Percentiles rank a stretch among this genome's conserved stretches.
phyloP scores from a whole-genome alignment of 2,888 invertebrate species.

The Andrena bucephala region DNA sequence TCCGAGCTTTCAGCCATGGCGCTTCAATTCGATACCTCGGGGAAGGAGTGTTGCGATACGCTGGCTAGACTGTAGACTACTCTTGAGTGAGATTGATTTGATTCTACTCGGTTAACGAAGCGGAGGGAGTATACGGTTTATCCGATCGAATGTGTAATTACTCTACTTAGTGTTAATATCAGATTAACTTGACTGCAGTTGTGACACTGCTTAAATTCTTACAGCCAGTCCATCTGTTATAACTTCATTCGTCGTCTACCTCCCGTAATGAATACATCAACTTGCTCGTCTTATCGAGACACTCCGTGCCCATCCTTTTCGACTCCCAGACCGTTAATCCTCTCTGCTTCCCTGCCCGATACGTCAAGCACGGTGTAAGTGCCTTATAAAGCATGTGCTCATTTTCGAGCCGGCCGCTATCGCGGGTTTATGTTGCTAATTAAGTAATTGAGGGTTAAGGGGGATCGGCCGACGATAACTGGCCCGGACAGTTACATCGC shows the following conservation, averaged over 20 bases:
- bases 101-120: no score
- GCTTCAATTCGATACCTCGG: not conserved
- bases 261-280: slow-evolving; percentile 1
- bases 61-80: no score
- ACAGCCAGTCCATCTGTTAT: no score
- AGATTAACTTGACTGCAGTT: no score
- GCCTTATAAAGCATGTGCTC: slow-evolving; percentile 42
- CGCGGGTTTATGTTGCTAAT: slow-evolving; percentile 59
- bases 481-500: slow-evolving; percentile 45
- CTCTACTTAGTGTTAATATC: no score
- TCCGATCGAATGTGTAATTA: no score
- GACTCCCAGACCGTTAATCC: slow-evolving; percentile 43
- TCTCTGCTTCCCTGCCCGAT: slow-evolving; percentile 21
- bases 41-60: not conserved
- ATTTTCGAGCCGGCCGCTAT: slow-evolving; percentile 31
- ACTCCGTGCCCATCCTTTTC: not conserved
- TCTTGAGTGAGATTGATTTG: no score
- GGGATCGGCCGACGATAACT: slow-evolving; percentile 59
- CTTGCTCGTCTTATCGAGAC: not conserved
- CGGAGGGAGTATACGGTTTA: no score
- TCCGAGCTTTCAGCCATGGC: not conserved
- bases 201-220: no score
- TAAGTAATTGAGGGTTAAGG: slow-evolving; percentile 67
- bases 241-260: no score
- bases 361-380: slow-evolving; percentile 24